A percentile compares a stretch with the other conserved stretches of the same genome.
These are phyloP conservation scores for Choloepus hoffmanni DNA, from an alignment of 2,113 vertebrate species.

Conservation along the genomic window DNA sequence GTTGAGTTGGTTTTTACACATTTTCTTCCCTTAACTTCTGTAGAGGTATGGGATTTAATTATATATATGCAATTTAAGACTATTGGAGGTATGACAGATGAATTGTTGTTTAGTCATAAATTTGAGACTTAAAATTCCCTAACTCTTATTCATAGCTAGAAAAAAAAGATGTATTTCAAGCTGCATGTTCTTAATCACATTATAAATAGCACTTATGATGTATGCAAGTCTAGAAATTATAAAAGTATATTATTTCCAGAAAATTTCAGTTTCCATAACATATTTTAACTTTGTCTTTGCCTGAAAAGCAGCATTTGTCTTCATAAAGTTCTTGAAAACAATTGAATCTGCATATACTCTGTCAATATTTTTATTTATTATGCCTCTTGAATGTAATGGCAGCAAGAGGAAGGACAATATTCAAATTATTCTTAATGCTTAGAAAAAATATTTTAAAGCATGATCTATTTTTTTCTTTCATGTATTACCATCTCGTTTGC, in stretches of 20 bases:
- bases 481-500: background rate
- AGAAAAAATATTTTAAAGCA: constrained; percentile 34
- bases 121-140: constrained; percentile 60
- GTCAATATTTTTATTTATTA: background rate
- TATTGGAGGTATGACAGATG: constrained; percentile 8
- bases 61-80: constrained; percentile 59
- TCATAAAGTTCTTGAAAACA: constrained; percentile 43
- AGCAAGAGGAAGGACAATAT: background rate
- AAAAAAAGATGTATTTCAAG: background rate
- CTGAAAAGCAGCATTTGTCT: background rate
- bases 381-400: background rate
- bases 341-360: background rate
- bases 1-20: constrained; percentile 49
- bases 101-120: constrained; percentile 49
- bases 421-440: background rate
- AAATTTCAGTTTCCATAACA: background rate
- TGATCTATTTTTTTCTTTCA: background rate
- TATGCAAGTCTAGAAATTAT: constrained; percentile 43
- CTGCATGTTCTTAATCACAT: constrained; percentile 39
- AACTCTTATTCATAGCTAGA: background rate
- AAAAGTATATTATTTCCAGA: background rate
- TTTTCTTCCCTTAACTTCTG: background rate
- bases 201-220: constrained; percentile 47
- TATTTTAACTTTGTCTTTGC: constrained; percentile 26
- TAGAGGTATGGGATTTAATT: constrained; percentile 38